phyloP scores from a whole-genome alignment of 2,888 invertebrate species.

The Brachyopa scutellaris region DNA sequence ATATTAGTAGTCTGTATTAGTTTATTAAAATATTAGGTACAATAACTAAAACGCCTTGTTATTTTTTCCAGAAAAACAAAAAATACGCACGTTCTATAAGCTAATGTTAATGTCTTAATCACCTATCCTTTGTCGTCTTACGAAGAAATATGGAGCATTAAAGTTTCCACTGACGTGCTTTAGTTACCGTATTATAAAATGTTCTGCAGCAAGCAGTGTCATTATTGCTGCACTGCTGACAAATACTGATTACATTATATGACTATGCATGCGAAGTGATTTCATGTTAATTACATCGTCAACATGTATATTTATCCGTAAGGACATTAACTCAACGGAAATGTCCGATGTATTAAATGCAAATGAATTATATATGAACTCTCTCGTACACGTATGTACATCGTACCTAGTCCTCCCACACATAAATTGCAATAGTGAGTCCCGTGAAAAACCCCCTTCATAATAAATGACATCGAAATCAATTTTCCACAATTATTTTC shows the following conservation, averaged over 20 bases:
- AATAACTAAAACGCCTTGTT: no score
- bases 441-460: constrained; percentile 4
- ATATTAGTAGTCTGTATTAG: no score
- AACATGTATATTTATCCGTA: constrained; percentile 23
- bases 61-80: no score
- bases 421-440: not conserved
- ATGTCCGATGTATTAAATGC: constrained; percentile 12
- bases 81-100: no score
- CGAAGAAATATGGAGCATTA: not conserved
- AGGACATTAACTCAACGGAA: constrained; percentile 24
- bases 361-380: constrained; percentile 28
- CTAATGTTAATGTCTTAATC: no score
- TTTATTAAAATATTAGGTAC: no score
- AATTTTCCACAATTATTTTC: constrained; percentile 22
- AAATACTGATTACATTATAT: constrained; percentile 1
- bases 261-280: constrained; percentile 9
- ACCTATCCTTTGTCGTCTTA: constrained; percentile 12
- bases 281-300: constrained; percentile 32
- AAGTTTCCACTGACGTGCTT: constrained; percentile 1
- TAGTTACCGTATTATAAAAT: not conserved
- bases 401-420: not conserved
- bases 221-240: not conserved
- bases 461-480: constrained; percentile 26
- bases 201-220: not conserved
- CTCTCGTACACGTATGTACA: no score